Base-by-base conservation (phyloP, 1,140 invertebrate species). In the Danaus melanippus region DNA sequence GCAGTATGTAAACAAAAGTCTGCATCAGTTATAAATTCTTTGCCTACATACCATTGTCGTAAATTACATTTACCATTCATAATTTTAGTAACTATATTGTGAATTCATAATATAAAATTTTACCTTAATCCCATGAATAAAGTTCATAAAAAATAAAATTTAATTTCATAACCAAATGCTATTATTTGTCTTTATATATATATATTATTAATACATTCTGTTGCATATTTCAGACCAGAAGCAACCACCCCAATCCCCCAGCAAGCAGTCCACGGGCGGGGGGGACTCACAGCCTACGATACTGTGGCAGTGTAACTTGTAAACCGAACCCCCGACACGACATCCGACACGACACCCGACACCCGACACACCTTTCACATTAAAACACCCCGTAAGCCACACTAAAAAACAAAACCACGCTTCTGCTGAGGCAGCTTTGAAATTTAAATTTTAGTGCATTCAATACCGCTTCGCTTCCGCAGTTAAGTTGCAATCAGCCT, bases 221-320 rank as follows among this genome's bases (percentile, higher is more conserved):
- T 32, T 32, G 7, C 7, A 5, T 7, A 44, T 90, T 91, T 54
- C 91, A 95, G 94, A 95, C 94, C 95, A 93, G 93, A 95, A 95
- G 92, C 90, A 90, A 89, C 58, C 81, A 81, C 83, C 90, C 89
- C 90, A 91, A 90, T 88, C 91, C 88, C 83, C 89, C 90, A 92
- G 89, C 91, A 93, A 86, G 69, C 86, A 88, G 84, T 88, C 89
- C 87, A 88, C 89, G 89, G 90, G 88, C 89, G 91, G 89, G 93
- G 93, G 89, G 93, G 94, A 93, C 92, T 95, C 93, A 95, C 95
- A 95, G 92, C 95, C 93, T 96, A 96, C 93, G 94, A 96, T 95
- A 95, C 94, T 94, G 92, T 96, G 94, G 94, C 94, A 95, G 94
- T 96, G 93, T 96, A 95, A 96, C 91, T 91, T 96, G 92, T 96